phyloP scores from a whole-genome alignment of 2,113 vertebrate species.

The Pelusios castaneus region DNA sequence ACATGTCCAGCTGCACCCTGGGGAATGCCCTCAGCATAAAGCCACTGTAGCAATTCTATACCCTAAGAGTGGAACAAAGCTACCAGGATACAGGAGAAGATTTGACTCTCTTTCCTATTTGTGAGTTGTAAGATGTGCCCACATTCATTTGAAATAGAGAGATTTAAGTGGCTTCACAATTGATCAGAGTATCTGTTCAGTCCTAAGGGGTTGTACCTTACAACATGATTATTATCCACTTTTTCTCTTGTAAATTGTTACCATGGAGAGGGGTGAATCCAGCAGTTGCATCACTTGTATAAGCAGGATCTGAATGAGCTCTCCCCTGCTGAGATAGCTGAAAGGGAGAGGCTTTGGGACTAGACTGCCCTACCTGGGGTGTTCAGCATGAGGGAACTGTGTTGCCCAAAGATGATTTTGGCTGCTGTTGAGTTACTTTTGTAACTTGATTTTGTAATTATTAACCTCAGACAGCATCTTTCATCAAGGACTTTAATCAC shows the following conservation, averaged over 20 bases:
- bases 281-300: neutral
- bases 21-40: neutral
- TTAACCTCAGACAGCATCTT: too few relatives aligned
- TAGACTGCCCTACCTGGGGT: too few relatives aligned
- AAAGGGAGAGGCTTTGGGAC: too few relatives aligned
- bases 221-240: neutral
- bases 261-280: neutral
- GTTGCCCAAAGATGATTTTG: too few relatives aligned
- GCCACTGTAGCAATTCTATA: neutral
- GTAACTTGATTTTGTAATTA: too few relatives aligned
- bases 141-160: neutral
- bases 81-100: rapidly evolving
- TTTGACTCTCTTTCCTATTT: neutral
- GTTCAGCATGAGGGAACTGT: too few relatives aligned
- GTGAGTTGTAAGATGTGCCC: rapidly evolving
- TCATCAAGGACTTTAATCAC: too few relatives aligned
- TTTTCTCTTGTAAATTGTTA: neutral
- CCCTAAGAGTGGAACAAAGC: neutral
- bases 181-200: neutral
- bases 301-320: too few relatives aligned
- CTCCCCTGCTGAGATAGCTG: too few relatives aligned
- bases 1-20: neutral
- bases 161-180: neutral
- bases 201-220: neutral
- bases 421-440: too few relatives aligned